Evolutionary conservation across 2,888 invertebrate genomes (phyloP).

Genomic region (Erebia aethiops): DNA sequence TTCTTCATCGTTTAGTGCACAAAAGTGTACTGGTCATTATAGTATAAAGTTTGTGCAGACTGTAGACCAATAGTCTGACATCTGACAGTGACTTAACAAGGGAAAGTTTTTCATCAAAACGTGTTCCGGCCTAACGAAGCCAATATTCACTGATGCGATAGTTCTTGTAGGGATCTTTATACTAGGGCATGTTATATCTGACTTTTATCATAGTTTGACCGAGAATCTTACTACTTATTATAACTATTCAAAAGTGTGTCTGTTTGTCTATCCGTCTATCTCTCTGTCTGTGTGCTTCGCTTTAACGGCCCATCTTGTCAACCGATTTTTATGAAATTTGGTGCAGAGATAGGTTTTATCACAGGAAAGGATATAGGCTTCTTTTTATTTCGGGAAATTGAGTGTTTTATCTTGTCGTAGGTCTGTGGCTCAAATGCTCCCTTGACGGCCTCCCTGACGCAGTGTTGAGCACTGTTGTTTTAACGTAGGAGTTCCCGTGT

Average conservation of each 20-base stretch:
- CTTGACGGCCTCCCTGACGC: too few relatives aligned
- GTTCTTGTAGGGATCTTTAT: background rate
- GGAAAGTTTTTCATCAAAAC: background rate
- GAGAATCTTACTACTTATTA: background rate
- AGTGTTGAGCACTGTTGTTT: too few relatives aligned
- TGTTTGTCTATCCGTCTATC: too few relatives aligned
- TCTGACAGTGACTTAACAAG: background rate
- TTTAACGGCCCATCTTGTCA: too few relatives aligned
- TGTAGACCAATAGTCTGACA: background rate
- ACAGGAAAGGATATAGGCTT: too few relatives aligned
- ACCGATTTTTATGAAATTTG: too few relatives aligned
- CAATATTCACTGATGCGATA: background rate
- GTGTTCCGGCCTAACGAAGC: background rate
- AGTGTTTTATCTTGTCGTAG: background rate
- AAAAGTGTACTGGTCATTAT: background rate
- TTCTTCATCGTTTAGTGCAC: too few relatives aligned
- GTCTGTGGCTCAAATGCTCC: background rate
- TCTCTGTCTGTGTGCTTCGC: too few relatives aligned
- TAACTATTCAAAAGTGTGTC: too few relatives aligned
- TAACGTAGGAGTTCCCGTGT: too few relatives aligned
- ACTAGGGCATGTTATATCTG: background rate
- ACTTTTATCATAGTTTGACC: background rate
- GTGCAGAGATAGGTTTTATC: too few relatives aligned
- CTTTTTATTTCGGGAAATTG: too few relatives aligned
- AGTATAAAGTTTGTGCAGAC: background rate